These are phyloP conservation scores for Lypha dubia DNA, from an alignment of 2,888 invertebrate genomes.

Conservation along the genomic window DNA sequence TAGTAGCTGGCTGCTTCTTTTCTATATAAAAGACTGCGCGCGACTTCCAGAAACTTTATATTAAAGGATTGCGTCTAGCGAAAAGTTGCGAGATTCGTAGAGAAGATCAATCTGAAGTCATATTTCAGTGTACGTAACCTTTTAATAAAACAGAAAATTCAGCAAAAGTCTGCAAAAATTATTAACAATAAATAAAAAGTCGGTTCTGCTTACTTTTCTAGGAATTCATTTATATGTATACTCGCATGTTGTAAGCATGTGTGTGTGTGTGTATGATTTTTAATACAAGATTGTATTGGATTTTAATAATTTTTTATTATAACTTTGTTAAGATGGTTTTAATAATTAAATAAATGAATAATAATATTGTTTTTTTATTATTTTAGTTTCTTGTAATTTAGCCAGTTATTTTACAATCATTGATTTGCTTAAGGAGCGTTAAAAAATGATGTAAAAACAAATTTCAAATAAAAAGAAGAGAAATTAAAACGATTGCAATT, in stretches of 20 bases:
- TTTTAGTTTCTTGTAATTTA: constrained; percentile 24
- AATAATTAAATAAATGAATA: constrained; percentile 44
- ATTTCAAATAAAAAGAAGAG: constrained; percentile 54
- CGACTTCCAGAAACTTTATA: too few species aligned
- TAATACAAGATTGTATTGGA: constrained; percentile 8
- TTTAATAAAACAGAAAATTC: too few species aligned
- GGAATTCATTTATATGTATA: background rate
- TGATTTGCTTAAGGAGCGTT: constrained; percentile 18
- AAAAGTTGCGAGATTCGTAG: too few species aligned
- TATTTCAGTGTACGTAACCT: too few species aligned
- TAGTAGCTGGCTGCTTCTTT: too few species aligned
- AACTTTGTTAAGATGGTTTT: constrained; percentile 34
- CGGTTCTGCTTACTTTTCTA: background rate
- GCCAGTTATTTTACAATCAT: constrained; percentile 53
- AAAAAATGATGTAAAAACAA: constrained; percentile 53
- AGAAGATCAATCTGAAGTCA: too few species aligned
- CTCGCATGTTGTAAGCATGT: too few species aligned
- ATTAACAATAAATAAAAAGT: background rate
- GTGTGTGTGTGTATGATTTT: too few species aligned
- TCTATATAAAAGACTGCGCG: too few species aligned
- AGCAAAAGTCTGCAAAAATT: too few species aligned
- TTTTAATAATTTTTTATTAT: constrained; percentile 39
- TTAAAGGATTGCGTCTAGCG: too few species aligned
- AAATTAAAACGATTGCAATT: too few species aligned
- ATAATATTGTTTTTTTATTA: constrained; percentile 44